These are phyloP conservation scores for Notolabrus celidotus DNA, from an alignment of 2,797 vertebrate species.

Conservation along the genomic window DNA sequence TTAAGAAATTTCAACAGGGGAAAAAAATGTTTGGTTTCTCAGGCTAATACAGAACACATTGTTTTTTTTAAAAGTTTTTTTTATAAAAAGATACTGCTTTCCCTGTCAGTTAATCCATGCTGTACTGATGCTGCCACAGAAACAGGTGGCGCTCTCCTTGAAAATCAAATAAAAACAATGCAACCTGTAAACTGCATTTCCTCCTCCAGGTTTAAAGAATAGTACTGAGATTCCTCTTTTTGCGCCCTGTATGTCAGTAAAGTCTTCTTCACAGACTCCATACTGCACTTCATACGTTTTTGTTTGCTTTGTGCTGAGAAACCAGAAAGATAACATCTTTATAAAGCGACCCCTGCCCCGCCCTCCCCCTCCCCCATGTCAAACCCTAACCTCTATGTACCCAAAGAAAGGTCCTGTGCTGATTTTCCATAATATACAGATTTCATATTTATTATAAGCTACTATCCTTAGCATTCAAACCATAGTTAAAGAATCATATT, in stretches of 20 bases:
- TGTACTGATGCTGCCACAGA: constrained; percentile 80
- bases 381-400: constrained; percentile 74
- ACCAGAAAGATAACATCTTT: constrained; percentile 86
- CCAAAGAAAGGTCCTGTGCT: constrained; percentile 88
- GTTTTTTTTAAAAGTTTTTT: constrained; percentile 60
- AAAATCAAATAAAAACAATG: constrained; percentile 59
- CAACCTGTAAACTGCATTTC: constrained; percentile 85
- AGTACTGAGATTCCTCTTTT: constrained; percentile 82
- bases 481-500: constrained; percentile 87
- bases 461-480: constrained; percentile 90
- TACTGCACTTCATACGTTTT: constrained; percentile 80
- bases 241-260: constrained; percentile 75
- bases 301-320: constrained; percentile 88
- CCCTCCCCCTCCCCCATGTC: constrained; percentile 30
- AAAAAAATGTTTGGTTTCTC: constrained; percentile 87
- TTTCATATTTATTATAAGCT: constrained; percentile 91
- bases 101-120: constrained; percentile 84
- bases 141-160: constrained; percentile 79
- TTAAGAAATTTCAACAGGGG: constrained; percentile 86
- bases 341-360: constrained; percentile 76
- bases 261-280: constrained; percentile 77
- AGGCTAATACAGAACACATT: constrained; percentile 86
- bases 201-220: constrained; percentile 78
- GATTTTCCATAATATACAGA: constrained; percentile 90
- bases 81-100: constrained; percentile 84